Conservation (phyloP, 2,113 vertebrate species). For the Pollimyrus isidori region DNA sequence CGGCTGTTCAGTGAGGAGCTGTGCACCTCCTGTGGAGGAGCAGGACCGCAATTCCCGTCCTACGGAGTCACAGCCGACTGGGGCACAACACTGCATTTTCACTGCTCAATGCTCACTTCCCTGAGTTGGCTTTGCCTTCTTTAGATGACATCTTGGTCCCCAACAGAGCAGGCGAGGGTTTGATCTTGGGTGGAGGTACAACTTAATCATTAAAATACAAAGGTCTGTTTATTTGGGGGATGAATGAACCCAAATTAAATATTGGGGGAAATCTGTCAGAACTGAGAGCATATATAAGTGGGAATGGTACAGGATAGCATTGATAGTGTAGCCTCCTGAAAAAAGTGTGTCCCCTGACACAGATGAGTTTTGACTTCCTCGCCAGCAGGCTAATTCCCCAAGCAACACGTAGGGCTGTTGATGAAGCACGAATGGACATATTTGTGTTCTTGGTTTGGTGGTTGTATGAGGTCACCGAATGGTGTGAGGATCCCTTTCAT, state of each 20-base stretch:
- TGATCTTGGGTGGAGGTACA: too few relatives aligned
- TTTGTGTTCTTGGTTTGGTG: background rate
- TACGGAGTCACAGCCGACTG: background rate
- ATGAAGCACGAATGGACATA: background rate
- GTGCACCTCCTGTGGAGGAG: too few relatives aligned
- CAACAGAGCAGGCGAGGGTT: background rate
- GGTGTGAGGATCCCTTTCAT: slow-evolving; percentile 15
- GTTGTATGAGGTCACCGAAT: slow-evolving; percentile 9
- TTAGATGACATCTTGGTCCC: background rate
- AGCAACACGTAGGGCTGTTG: background rate
- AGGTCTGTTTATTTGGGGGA: too few relatives aligned
- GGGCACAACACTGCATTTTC: background rate
- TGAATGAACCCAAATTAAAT: too few relatives aligned
- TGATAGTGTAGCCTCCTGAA: background rate
- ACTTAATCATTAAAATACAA: too few relatives aligned
- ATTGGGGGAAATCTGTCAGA: background rate
- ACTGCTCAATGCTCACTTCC: background rate
- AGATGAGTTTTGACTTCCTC: background rate
- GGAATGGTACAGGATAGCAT: background rate
- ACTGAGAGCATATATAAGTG: background rate
- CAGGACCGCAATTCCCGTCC: background rate
- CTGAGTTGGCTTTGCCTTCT: background rate
- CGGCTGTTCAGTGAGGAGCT: too few relatives aligned
- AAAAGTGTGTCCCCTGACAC: background rate
- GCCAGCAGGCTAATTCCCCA: background rate